phyloP scores from a whole-genome alignment of 2,113 vertebrate genomes.

The Hippopotamus amphibius region DNA sequence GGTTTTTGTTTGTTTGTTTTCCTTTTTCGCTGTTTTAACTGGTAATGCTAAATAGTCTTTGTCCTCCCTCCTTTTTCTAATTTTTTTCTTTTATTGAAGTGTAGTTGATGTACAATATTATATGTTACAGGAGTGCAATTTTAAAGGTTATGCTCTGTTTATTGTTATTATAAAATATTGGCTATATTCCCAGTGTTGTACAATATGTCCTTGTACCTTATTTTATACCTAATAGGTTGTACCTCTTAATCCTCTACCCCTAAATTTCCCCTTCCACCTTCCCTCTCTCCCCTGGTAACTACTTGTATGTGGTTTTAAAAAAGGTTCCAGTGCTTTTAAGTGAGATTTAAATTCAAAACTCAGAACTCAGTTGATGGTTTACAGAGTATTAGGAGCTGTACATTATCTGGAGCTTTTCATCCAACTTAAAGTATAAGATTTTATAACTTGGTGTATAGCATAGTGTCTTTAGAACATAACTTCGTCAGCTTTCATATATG shows the following conservation, averaged over 20 bases:
- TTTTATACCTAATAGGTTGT: background rate
- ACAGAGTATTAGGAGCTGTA: background rate
- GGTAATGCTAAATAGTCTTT: background rate
- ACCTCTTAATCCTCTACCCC: background rate
- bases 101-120: background rate
- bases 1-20: background rate
- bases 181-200: background rate
- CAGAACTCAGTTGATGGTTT: constrained; percentile 14
- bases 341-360: constrained; percentile 53
- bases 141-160: background rate
- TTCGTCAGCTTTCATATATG: constrained; percentile 1
- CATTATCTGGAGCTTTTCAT: constrained; percentile 25
- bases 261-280: background rate
- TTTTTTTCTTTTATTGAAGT: background rate
- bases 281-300: background rate
- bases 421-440: constrained; percentile 40
- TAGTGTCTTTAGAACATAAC: constrained; percentile 12
- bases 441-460: background rate
- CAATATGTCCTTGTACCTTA: background rate
- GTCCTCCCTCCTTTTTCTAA: background rate
- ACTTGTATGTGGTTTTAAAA: background rate
- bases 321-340: constrained; percentile 27
- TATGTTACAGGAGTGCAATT: background rate
- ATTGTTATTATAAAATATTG: background rate
- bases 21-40: background rate